Base-by-base conservation (phyloP, 2,113 vertebrate species). In the Rynchops niger region DNA sequence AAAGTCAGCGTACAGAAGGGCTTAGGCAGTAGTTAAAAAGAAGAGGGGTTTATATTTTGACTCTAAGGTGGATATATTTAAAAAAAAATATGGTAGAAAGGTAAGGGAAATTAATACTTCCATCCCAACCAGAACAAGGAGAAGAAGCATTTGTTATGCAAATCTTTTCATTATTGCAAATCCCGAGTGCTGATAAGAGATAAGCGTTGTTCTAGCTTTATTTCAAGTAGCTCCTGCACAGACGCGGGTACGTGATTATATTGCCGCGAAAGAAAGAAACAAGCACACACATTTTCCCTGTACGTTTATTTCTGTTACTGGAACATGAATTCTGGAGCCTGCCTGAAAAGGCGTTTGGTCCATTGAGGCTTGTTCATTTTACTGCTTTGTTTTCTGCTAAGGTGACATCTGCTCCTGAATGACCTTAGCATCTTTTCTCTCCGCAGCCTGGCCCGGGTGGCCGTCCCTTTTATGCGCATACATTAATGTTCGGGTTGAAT, bases 331-430 rank as follows among this genome's bases (percentile, higher is more conserved):
- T 90, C 81, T 91, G 95, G 96, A 93, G 77, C 91, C 84, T 18
- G 95, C 93, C 82, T 97, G 97, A 97, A 97, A 97, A 97, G 96
- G 95, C 96, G 23, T 96, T 94, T 91, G 93, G 97, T 93, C 97
- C 96, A 95, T 89, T 91, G 96, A 98, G 97, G 95, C 92, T 96
- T 95, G 95, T 96, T 97, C 95, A 97, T 97, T 97, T 96, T 94
- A 74, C 94, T 78, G 95, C 92, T 97, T 95, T 97, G 97, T 98
- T 97, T 96, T 97, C 95, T 89, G 91, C 95, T 96, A 96, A 97
- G 96, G 95, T 97, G 97, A 98, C 97, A 98, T 97, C 96, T 98
- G 97, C 97, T 98, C 96, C 96, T 94, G 85, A 95, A 96, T 97
- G 97, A 98, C 97, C 97, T 97, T 95, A 87, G 96, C 95, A 95